These are phyloP conservation scores for Rattus rattus DNA, from an alignment of 2,113 vertebrate species.

Conservation along the genomic window DNA sequence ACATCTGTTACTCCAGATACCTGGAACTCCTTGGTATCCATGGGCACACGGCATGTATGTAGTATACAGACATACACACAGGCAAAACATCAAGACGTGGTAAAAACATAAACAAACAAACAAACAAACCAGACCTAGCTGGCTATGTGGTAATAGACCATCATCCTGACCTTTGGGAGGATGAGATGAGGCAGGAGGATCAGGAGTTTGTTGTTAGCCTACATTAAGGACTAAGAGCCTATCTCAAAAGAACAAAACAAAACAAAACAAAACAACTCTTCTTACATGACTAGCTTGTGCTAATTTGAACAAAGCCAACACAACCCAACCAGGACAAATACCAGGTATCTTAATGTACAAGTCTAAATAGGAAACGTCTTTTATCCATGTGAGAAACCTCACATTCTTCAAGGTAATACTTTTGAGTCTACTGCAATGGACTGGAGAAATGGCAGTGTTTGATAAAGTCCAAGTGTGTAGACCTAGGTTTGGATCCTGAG, in stretches of 20 bases:
- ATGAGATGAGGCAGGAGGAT: background rate
- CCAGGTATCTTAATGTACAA: background rate
- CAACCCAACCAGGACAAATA: background rate
- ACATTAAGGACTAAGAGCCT: background rate
- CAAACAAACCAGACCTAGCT: background rate
- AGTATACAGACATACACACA: background rate
- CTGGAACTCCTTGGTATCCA: background rate
- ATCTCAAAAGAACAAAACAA: background rate
- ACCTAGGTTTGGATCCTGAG: background rate
- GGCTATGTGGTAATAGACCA: background rate
- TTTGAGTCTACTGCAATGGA: conserved; percentile 24
- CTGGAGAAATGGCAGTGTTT: too few species aligned
- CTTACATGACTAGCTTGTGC: background rate
- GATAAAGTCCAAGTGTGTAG: background rate
- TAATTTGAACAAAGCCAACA: background rate
- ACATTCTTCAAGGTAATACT: conserved; percentile 2
- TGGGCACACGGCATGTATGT: background rate
- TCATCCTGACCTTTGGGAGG: background rate
- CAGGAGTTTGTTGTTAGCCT: background rate
- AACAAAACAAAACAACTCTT: background rate
- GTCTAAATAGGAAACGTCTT: conserved; percentile 16
- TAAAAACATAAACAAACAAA: background rate
- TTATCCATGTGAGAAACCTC: background rate
- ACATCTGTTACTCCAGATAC: background rate
- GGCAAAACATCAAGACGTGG: background rate